Evolutionary conservation across 1,140 invertebrate species (phyloP).

Genomic region (Euborellia annulipes): DNA sequence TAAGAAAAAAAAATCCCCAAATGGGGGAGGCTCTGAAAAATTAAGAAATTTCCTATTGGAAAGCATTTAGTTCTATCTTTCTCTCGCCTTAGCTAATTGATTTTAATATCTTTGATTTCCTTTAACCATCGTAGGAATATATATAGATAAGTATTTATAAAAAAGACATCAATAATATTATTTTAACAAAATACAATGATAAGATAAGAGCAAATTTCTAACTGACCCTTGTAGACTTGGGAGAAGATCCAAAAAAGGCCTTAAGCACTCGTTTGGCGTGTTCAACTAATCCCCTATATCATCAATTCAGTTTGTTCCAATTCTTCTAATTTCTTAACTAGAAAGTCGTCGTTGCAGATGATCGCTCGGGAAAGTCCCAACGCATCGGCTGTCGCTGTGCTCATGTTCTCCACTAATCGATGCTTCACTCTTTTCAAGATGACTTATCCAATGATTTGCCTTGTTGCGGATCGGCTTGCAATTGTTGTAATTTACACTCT

Average conservation of each 20-base stretch:
- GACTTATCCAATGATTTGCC: conserved; percentile 88
- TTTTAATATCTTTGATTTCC: no score
- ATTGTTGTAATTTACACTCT: conserved; percentile 95
- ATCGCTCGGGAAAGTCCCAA: conserved; percentile 90
- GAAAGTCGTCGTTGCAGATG: conserved; percentile 90
- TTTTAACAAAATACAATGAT: no score
- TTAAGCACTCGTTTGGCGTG: conserved; percentile 68
- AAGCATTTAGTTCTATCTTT: no score
- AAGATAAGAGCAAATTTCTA: no score
- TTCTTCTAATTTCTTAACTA: conserved; percentile 89
- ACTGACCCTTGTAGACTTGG: conserved; percentile 55
- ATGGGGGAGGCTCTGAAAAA: no score
- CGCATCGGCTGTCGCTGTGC: conserved; percentile 89
- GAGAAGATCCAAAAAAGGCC: conserved; percentile 52
- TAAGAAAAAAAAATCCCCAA: no score
- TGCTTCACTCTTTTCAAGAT: conserved; percentile 97
- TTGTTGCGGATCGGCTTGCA: conserved; percentile 92
- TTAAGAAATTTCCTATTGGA: no score
- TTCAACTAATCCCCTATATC: conserved; percentile 79
- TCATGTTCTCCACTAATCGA: conserved; percentile 92
- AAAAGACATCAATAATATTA: no score
- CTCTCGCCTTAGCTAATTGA: no score
- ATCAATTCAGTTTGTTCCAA: conserved; percentile 79
- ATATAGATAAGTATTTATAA: no score
- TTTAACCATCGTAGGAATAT: no score